Conservation (phyloP, 1,140 invertebrate species). For the Drosophila eugracilis region DNA sequence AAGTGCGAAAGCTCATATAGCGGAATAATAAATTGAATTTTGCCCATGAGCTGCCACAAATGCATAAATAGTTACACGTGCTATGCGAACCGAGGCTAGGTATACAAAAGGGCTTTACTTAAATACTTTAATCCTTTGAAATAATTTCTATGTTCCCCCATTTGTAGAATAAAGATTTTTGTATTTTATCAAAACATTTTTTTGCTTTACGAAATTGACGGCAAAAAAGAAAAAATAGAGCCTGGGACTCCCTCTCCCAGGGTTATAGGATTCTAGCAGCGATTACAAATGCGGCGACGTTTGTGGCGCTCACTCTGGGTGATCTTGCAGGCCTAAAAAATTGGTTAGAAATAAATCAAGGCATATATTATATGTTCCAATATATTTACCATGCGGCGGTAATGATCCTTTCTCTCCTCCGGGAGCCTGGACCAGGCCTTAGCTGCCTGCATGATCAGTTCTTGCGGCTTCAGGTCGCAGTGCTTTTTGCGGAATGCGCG, state of each 20-base stretch:
- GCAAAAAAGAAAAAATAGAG: too few species aligned
- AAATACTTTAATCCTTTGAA: too few species aligned
- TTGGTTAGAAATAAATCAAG: not conserved
- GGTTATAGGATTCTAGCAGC: not conserved
- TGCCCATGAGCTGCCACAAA: slow-evolving; percentile 51
- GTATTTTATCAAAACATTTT: too few species aligned
- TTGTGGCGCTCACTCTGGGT: not conserved
- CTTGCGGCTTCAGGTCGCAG: slow-evolving; percentile 11
- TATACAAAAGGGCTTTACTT: not conserved
- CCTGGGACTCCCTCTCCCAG: not conserved
- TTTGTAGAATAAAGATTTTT: too few species aligned
- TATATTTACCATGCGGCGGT: slow-evolving; percentile 7
- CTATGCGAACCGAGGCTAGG: slow-evolving; percentile 5
- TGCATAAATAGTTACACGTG: slow-evolving; percentile 68
- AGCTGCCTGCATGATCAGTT: slow-evolving; percentile 6
- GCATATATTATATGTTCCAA: not conserved
- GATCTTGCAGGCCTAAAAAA: slow-evolving; percentile 1
- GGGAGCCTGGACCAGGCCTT: slow-evolving; percentile 1
- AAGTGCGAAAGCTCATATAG: slow-evolving; percentile 81
- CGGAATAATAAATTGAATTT: slow-evolving; percentile 80
- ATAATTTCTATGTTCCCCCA: too few species aligned
- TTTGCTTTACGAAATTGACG: too few species aligned
- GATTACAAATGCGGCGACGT: not conserved
- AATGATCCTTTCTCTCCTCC: slow-evolving; percentile 8
- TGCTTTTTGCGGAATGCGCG: slow-evolving; percentile 7